Percentiles rank a stretch among this genome's conserved stretches.
Conservation (phyloP, 2,113 vertebrate genomes). For the Pycnonotus jocosus region DNA sequence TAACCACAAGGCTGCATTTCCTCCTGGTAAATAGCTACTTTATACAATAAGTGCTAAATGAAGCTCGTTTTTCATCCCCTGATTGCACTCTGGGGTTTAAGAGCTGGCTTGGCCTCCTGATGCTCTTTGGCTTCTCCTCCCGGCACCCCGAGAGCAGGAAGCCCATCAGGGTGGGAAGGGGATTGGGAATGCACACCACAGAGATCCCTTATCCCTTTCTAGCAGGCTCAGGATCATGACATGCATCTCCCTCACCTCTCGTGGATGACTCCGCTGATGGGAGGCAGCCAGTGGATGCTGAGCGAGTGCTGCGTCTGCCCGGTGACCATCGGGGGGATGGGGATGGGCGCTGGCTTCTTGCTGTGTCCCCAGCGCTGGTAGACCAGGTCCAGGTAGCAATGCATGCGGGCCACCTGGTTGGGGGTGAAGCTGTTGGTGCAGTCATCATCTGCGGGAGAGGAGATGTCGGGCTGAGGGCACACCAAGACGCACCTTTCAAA, state of each 20-base stretch:
- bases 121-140: not conserved
- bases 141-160: not conserved
- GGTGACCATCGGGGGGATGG: constrained; percentile 83
- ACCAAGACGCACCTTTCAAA: rapidly evolving
- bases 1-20: constrained; percentile 62
- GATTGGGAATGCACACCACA: rapidly evolving
- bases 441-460: constrained; percentile 79
- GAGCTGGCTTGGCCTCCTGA: not conserved
- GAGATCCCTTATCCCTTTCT: not conserved
- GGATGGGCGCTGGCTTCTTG: constrained; percentile 78
- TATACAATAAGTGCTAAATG: constrained; percentile 63
- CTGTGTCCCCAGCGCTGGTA: constrained; percentile 87
- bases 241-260: constrained; percentile 78
- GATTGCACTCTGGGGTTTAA: constrained; percentile 41
- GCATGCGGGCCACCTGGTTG: constrained; percentile 97
- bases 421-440: constrained; percentile 96
- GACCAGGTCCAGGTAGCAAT: constrained; percentile 93
- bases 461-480: not conserved
- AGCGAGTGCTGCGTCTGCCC: constrained; percentile 80
- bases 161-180: not conserved
- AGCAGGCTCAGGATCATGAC: rapidly evolving
- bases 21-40: constrained; percentile 55
- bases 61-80: constrained; percentile 48
- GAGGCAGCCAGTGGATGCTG: constrained; percentile 88
- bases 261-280: constrained; percentile 82